A percentile compares a stretch with the other conserved stretches of the same genome.
Conservation (phyloP, 1,140 invertebrate species). For the Tetragonula clypearis region DNA sequence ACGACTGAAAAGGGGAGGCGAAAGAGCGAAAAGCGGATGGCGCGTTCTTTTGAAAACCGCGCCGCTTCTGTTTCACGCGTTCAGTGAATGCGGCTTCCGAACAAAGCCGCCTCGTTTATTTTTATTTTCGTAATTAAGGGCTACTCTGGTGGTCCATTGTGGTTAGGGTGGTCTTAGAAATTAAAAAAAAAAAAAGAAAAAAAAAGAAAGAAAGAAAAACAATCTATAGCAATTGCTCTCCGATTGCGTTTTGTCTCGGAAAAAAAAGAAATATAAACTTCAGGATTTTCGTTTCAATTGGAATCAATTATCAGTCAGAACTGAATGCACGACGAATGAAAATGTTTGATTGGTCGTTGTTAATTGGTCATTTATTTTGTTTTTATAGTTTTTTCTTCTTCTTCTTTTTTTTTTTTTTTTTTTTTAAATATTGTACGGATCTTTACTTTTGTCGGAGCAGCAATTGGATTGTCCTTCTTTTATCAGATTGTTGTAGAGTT, state of each 20-base stretch:
- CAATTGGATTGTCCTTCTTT: no score
- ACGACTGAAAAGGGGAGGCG: slow-evolving; percentile 3
- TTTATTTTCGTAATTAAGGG: slow-evolving; percentile 46
- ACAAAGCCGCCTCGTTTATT: slow-evolving; percentile 21
- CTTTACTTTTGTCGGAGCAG: no score
- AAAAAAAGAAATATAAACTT: neutral
- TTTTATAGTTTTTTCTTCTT: no score
- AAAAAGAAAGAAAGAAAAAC: neutral
- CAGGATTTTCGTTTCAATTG: neutral
- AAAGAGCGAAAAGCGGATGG: slow-evolving; percentile 29
- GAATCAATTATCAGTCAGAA: neutral
- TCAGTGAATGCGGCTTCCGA: slow-evolving; percentile 13
- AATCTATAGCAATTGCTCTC: neutral
- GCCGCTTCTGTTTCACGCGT: slow-evolving; percentile 29
- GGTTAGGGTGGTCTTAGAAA: neutral
- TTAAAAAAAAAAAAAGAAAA: neutral
- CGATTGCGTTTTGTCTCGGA: neutral
- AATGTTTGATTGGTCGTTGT: neutral
- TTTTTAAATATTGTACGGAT: no score
- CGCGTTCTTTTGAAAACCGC: slow-evolving; percentile 19
- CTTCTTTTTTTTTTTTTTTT: no score
- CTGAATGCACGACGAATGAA: neutral
- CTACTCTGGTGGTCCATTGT: neutral
- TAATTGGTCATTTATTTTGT: neutral
- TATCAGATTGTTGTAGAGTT: no score